Evolutionary conservation across 2,888 invertebrate genomes (phyloP).

Genomic region (Ormyrus rosae): DNA sequence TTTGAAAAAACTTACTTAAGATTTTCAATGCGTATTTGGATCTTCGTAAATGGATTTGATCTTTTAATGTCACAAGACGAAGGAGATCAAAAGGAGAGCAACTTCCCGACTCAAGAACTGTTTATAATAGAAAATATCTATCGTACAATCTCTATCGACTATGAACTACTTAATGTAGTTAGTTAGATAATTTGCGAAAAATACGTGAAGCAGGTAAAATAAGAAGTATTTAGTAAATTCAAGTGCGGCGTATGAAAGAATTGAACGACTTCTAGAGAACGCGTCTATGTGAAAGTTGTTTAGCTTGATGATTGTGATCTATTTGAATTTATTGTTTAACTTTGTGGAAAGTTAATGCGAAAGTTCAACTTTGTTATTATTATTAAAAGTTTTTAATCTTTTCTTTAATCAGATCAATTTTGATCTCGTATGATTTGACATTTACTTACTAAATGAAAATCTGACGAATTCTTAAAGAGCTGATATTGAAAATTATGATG

Average conservation of each 20-base stretch:
- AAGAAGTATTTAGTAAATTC: slow-evolving; percentile 46
- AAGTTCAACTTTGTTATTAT: not conserved
- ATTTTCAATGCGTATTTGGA: slow-evolving; percentile 43
- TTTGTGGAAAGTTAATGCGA: no score
- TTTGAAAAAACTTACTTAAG: slow-evolving; percentile 32
- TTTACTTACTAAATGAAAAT: not conserved
- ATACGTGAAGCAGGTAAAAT: slow-evolving; percentile 49
- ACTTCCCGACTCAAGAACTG: slow-evolving; percentile 59
- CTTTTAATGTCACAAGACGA: slow-evolving; percentile 48
- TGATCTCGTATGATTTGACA: no score
- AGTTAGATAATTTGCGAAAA: slow-evolving; percentile 60
- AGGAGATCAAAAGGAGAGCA: slow-evolving; percentile 58
- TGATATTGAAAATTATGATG: slow-evolving; percentile 40
- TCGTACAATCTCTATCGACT: slow-evolving; percentile 65
- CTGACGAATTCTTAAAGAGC: slow-evolving; percentile 22
- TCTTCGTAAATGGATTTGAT: slow-evolving; percentile 55
- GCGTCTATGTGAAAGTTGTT: slow-evolving; percentile 27
- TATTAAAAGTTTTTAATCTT: not conserved
- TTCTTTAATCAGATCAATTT: no score
- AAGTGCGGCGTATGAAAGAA: slow-evolving; percentile 51
- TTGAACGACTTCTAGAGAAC: slow-evolving; percentile 41
- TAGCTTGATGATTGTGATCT: slow-evolving; percentile 28
- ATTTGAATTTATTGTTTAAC: no score
- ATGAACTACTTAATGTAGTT: slow-evolving; percentile 61
- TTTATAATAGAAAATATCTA: slow-evolving; percentile 60